Evolutionary conservation across 2,113 vertebrate genomes (phyloP), one percentile per base, ranked within the genome.

Genomic region (Larimichthys crocea): DNA sequence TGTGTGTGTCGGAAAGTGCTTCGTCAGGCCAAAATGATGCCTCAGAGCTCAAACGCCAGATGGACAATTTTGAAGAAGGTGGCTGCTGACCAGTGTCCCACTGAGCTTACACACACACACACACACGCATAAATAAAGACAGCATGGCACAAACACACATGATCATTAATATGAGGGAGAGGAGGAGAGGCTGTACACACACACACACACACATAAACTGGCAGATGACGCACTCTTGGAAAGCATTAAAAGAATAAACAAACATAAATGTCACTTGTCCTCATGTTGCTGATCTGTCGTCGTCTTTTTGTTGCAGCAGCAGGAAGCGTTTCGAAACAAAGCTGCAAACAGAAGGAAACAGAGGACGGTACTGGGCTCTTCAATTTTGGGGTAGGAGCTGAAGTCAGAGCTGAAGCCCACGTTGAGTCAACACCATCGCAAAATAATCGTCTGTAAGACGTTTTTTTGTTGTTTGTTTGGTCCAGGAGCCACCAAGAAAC

Each of bases 11-110:
- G 10, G 19, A 80, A 85, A 79, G 55, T 78, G 86, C 86, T 88
- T 73, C 59, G 68, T 89, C 79, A 74, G 78, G 62, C 64, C 74
- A 72, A 65, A 69, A 24, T 3, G 2, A 50, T 9, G 66, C 81
- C 68, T 78, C 64, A 44, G 63, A 80, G 74, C 85, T 83, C 59
- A 26, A 85, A 79, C 76, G 46, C 60, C 86, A 88, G 86, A 88
- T 91, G 86, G 82, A 88, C 53, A 29, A 68, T 70, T 76, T 35
- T 74, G 72, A 74, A 84, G 46, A 50, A 53, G 59, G 29, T 48
- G 67, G 69, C 61, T 74, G 77, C 77, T 79, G 69, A 79, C 67
- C 61, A 20, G 31, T 24, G 7, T 70, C 87, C 76, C 64, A 80
- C 86, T 56, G 76, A 69, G 73, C 17, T 10, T 42, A 59, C 40